A percentile compares a stretch with the other conserved stretches of the same genome.
Conservation (phyloP, 2,888 invertebrate species). For the Polylopha cassiicola region DNA sequence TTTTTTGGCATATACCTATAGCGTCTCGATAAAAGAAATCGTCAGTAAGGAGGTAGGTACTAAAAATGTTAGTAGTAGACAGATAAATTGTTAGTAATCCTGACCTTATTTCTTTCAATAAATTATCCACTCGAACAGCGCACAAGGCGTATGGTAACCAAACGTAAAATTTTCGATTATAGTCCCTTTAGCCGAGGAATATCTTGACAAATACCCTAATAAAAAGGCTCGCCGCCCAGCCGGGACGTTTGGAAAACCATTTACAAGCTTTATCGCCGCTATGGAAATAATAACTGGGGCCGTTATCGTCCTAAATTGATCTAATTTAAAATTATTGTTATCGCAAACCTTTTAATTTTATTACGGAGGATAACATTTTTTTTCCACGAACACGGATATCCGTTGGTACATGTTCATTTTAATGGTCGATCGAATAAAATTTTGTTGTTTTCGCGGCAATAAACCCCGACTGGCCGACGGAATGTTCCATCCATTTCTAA, state of each 20-base stretch:
- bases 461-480: neutral
- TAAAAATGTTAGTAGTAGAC: too few relatives aligned
- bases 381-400: constrained; percentile 37
- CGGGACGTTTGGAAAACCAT: constrained; percentile 74
- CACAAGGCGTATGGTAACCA: constrained; percentile 60
- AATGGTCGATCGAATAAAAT: constrained; percentile 5
- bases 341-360: constrained; percentile 70
- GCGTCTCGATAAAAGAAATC: too few relatives aligned
- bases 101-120: constrained; percentile 29
- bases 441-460: constrained; percentile 6
- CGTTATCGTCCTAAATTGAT: constrained; percentile 74
- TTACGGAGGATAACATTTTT: constrained; percentile 60
- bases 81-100: constrained; percentile 12
- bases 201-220: constrained; percentile 75
- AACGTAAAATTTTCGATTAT: constrained; percentile 70
- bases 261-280: constrained; percentile 74
- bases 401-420: constrained; percentile 15
- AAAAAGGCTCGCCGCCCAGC: constrained; percentile 68
- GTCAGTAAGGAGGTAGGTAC: too few relatives aligned
- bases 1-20: too few relatives aligned
- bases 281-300: constrained; percentile 75
- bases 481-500: constrained; percentile 9
- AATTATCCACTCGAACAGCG: constrained; percentile 38
- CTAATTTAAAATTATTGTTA: constrained; percentile 76
- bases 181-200: constrained; percentile 62